Evolutionary conservation across 2,888 invertebrate genomes (phyloP), one percentile per base, ranked within the genome.

Genomic region (Liodrosophila aerea): DNA sequence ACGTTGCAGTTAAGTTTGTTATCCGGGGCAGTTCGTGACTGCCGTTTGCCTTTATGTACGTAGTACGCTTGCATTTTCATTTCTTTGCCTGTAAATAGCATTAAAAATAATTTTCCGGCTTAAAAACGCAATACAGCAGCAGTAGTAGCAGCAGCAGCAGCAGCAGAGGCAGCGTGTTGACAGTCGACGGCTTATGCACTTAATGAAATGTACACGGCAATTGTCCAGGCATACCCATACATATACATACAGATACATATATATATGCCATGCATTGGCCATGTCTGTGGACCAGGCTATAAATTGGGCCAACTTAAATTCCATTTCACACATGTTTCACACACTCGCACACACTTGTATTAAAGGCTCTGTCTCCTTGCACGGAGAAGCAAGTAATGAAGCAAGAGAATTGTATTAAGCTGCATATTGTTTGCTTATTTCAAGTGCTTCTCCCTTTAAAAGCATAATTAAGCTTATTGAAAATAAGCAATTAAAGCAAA

Each of bases 171-270:
- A 58, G 51, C 73, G 76, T 63, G 78, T 57, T 82, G 80, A 82
- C 85, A 78, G 76, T 63, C 86, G 82, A 61, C 59, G 80, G 82
- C 85, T 82, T 82, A 86, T 82, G 85, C 81, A 86, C 81, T 86
- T 86, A 82, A 82, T 82, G 81, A 86, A 82, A 82, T 86, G 81
- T 81, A 81, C 85, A 86, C 85, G 85, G 83, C 78, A 80, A 78
- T 78, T 80, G 83, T 69, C 69, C 44, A 43, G 47, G 13, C 8
- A 9, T 47, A 16, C n/a, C n/a, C n/a, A n/a, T n/a, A 45, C 7
- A 9, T 11, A 50, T 7, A 37, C 33, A 31, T 8, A 16, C 44
- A 33, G 31, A 41, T 4, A 12, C 34, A 36, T 22, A n/a, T n/a
- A 52, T 15, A 36, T 15, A 22, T 13, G 0, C 5, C 22, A 22